phyloP scores from a whole-genome alignment of 2,113 vertebrate species.

The Motacilla tschutschensis region DNA sequence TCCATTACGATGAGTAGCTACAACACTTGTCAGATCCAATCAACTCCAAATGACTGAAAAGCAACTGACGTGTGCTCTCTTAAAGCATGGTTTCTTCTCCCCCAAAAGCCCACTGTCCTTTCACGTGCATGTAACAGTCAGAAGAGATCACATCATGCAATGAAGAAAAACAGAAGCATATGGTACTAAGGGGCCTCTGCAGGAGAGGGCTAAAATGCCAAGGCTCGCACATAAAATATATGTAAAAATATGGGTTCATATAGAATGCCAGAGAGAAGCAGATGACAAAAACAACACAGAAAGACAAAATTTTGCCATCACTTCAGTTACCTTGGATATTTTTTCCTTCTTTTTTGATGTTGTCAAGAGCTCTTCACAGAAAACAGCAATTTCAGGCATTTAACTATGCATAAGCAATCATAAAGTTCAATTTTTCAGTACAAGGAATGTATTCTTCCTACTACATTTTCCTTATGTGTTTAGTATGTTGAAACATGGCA shows the following conservation, averaged over 20 bases:
- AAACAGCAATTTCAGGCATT: not conserved
- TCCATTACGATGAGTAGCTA: conserved; percentile 86
- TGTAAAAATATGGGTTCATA: conserved; percentile 68
- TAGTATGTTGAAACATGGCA: conserved; percentile 29
- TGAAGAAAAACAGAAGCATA: conserved; percentile 85
- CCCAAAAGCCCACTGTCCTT: conserved; percentile 80
- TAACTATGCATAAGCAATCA: conserved; percentile 52
- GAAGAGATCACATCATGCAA: conserved; percentile 83
- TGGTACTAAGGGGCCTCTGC: conserved; percentile 78
- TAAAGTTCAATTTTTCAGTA: conserved; percentile 54
- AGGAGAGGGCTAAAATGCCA: conserved; percentile 75
- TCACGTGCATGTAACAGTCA: conserved; percentile 83
- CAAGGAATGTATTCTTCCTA: not conserved
- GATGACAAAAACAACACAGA: conserved; percentile 49
- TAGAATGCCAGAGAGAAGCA: conserved; percentile 45
- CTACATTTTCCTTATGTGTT: conserved; percentile 10
- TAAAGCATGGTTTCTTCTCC: conserved; percentile 76
- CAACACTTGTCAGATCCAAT: conserved; percentile 93
- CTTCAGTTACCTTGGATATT: not conserved
- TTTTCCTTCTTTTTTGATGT: not conserved
- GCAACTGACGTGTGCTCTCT: conserved; percentile 78
- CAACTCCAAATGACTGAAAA: conserved; percentile 78
- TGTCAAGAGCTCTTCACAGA: not conserved
- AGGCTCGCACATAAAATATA: conserved; percentile 71
- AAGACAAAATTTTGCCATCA: conserved; percentile 28